A percentile compares a stretch with the other conserved stretches of the same genome.
Conservation (phyloP, 2,113 vertebrate genomes). For the Rhinolophus sinicus region DNA sequence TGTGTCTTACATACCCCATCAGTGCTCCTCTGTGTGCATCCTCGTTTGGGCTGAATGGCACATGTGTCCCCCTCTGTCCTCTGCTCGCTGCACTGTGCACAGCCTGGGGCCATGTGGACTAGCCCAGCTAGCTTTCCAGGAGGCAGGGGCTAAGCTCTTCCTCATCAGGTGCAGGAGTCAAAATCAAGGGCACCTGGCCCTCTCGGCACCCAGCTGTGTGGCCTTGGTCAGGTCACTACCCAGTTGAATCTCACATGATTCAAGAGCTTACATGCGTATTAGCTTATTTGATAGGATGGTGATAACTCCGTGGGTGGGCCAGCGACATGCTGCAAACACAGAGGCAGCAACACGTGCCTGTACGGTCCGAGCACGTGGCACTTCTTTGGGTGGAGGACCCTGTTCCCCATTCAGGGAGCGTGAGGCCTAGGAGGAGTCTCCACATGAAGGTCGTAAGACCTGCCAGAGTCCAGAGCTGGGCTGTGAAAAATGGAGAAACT, state of each 20-base stretch:
- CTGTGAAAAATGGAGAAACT: neutral
- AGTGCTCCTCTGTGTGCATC: accelerated
- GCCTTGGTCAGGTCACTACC: neutral
- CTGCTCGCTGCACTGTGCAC: neutral
- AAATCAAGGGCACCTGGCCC: neutral
- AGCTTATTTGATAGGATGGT: neutral
- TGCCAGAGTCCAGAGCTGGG: neutral
- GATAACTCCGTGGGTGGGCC: accelerated
- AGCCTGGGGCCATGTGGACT: neutral
- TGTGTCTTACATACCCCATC: too few species aligned
- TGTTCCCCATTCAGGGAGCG: accelerated
- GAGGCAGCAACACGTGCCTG: accelerated
- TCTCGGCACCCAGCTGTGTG: neutral
- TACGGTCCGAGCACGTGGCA: accelerated
- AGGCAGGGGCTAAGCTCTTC: too few species aligned
- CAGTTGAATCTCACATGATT: accelerated
- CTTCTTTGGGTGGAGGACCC: neutral
- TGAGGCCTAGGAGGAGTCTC: neutral
- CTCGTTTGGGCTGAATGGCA: too few species aligned
- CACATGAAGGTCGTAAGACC: neutral
- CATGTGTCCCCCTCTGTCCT: too few species aligned
- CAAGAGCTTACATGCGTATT: too few species aligned
- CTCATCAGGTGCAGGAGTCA: neutral
- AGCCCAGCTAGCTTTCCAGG: neutral
- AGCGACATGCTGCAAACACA: neutral